Evolutionary conservation across 30 jellyfish, hydroid and myxozoan genomes (phyloP).

Genomic region (Aurelia sp.): DNA sequence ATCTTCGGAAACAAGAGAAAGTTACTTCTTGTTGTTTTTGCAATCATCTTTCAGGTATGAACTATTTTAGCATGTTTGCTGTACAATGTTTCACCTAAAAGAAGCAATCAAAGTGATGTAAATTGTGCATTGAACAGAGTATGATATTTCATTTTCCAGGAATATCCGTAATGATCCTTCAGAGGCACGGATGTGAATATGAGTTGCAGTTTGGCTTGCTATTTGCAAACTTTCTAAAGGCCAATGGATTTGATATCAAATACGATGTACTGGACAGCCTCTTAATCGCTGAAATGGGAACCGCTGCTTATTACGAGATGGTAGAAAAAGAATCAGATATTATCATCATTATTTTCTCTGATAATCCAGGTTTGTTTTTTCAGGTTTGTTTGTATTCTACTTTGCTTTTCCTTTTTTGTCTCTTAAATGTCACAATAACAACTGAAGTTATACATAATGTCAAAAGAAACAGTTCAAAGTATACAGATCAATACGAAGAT

Average conservation of each 20-base stretch:
- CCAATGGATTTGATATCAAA: conserved; percentile 35
- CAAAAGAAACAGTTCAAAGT: no score
- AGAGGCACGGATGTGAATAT: conserved; percentile 48
- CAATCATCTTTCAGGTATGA: no score
- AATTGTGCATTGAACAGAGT: no score
- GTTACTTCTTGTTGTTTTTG: no score
- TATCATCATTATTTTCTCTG: conserved; percentile 28
- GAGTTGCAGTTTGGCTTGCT: conserved; percentile 19
- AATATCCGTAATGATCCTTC: conserved; percentile 50
- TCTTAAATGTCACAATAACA: no score
- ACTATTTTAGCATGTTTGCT: no score
- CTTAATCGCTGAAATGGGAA: conserved; percentile 10
- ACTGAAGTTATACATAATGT: no score
- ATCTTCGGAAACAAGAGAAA: no score
- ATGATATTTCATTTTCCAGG: neutral
- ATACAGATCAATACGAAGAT: no score
- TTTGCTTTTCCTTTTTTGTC: neutral
- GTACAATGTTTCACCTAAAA: no score
- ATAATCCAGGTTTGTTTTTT: conserved; percentile 33
- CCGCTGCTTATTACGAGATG: conserved; percentile 33
- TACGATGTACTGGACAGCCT: conserved; percentile 35
- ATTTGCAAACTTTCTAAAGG: conserved; percentile 35
- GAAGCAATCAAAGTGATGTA: no score
- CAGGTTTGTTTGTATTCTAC: no score
- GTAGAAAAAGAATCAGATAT: conserved; percentile 24